Conservation (phyloP, 2,113 vertebrate genomes). For the Seriola dumerili region DNA sequence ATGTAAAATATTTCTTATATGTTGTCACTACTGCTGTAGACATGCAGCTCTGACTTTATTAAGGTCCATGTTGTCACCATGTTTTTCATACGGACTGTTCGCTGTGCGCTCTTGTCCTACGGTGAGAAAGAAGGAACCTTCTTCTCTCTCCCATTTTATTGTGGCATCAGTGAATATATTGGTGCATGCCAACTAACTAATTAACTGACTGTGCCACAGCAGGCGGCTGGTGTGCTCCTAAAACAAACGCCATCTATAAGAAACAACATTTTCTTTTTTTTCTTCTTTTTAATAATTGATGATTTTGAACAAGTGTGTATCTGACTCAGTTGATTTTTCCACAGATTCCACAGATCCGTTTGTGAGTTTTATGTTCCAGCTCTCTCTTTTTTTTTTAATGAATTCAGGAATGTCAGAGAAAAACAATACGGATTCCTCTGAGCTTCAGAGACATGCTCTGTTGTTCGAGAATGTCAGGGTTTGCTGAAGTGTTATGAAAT, state of each 20-base stretch:
- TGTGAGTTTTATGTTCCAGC: not conserved
- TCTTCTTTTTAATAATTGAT: not conserved
- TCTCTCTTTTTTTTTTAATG: not conserved
- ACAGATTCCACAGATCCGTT: not conserved
- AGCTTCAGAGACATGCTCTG: constrained; percentile 9
- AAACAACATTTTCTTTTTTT: not conserved
- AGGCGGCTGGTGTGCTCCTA: not conserved
- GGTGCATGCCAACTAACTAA: not conserved
- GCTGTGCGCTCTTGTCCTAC: not conserved
- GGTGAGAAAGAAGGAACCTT: not conserved
- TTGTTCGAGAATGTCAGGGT: constrained; percentile 17
- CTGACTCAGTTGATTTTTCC: not conserved
- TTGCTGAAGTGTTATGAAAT: constrained; percentile 22
- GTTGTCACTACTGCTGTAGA: not conserved
- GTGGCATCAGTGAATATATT: not conserved
- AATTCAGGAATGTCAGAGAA: constrained; percentile 29
- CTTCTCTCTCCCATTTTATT: not conserved
- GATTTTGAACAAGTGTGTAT: constrained; percentile 1
- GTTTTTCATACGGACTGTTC: not conserved
- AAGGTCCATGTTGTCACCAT: not conserved
- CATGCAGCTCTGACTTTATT: not conserved
- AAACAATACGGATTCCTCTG: constrained; percentile 21
- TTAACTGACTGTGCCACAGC: constrained; percentile 4
- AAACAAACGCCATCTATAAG: not conserved
- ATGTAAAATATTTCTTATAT: not conserved